Evolutionary conservation across 2,888 invertebrate genomes (phyloP), one percentile per base, ranked within the genome.

Genomic region (Nemapogon koenigi): DNA sequence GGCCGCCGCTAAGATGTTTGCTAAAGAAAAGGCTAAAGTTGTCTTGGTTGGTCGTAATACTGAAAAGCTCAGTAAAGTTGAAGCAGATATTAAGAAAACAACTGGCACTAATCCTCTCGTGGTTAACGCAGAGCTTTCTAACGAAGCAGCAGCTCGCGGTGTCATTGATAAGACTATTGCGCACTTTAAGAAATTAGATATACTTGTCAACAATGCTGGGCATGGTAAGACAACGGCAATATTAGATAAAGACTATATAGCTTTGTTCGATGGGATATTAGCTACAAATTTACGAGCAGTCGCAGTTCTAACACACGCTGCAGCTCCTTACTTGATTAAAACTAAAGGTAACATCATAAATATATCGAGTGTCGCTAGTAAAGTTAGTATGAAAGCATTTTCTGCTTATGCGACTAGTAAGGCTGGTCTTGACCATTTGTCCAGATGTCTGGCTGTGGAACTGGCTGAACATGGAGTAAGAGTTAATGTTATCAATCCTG

Each of bases 381-480:
- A 4, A 8, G 13, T 3, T 15, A 15, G 1, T 30, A 41, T 2
- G 35, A 26, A 41, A 10, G 41, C 13, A 35, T 46, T 44, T 28
- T 35, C 19, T 10, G 30, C 51, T 1, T 91, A 90, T 53, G 70
- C 72, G 40, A 84, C 89, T 75, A 86, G 87, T 13, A 91, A 91
- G 63, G 76, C 88, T 25, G 88, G 86, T 3, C 50, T 90, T 10
- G 89, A 90, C 59, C 89, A 90, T 50, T 82, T 91, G 44, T 89
- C 90, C 1, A 67, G 82, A 45, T 85, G 86, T 50, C 64, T 82
- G 8, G 90, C 90, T 2, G 57, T 88, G 27, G 89, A 85, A 48
- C 57, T 85, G 14, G 83, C 82, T 39, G 45, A 59, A 1, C 69
- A 75, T 48, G 72, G 59, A n/a, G 83, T 89, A 1, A 64, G 89